Conservation (phyloP, 2,797 vertebrate genomes). For the Fistularia commersonii region DNA sequence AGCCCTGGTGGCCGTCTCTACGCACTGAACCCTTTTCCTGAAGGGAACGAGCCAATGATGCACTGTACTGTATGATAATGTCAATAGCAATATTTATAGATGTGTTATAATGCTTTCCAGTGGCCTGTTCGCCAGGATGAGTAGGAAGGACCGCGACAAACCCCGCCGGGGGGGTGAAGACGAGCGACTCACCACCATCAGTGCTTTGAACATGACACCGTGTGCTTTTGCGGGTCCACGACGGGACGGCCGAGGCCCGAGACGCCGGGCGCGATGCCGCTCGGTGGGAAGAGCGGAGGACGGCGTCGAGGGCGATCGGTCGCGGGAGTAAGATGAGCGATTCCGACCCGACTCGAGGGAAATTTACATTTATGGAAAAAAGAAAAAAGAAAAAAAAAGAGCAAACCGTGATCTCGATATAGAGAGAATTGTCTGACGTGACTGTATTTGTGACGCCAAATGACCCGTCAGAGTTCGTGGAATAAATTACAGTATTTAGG, state of each 20-base stretch:
- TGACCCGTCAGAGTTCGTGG: conserved; percentile 70
- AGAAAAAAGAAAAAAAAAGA: no score
- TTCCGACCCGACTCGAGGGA: conserved; percentile 60
- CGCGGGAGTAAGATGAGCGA: conserved; percentile 57
- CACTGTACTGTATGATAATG: conserved; percentile 83
- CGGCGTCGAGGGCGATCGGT: conserved; percentile 49
- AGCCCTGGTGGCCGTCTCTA: conserved; percentile 69
- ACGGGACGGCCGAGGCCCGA: conserved; percentile 30
- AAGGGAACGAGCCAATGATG: conserved; percentile 78
- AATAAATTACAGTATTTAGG: conserved; percentile 75
- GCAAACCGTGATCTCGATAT: conserved; percentile 61
- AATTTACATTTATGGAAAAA: conserved; percentile 59
- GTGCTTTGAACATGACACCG: conserved; percentile 59
- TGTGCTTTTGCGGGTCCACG: conserved; percentile 64
- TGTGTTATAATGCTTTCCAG: conserved; percentile 75
- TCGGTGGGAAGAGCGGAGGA: conserved; percentile 67
- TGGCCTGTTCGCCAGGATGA: conserved; percentile 61
- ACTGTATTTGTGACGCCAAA: conserved; percentile 75
- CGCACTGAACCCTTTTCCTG: conserved; percentile 74
- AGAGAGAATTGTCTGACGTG: conserved; percentile 46
- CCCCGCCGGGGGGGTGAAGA: conserved; percentile 58
- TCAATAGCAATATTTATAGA: conserved; percentile 86
- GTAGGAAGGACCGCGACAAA: conserved; percentile 39
- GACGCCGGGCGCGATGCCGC: conserved; percentile 48
- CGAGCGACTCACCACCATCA: conserved; percentile 44